Conservation (phyloP, 2,888 invertebrate species). For the Eilema depressum region DNA sequence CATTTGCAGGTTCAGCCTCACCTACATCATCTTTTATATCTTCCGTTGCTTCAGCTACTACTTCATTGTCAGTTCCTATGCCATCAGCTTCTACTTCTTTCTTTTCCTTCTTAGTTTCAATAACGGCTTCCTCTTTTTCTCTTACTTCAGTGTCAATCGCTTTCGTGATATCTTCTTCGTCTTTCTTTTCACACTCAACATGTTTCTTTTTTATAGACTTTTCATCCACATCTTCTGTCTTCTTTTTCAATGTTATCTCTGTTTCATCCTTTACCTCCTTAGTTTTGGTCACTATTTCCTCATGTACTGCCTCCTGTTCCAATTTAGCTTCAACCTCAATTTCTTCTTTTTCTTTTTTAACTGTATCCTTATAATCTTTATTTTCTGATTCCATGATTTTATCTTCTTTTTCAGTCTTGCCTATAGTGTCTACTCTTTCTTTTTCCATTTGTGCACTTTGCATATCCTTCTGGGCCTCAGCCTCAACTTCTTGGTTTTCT, state of each 20-base stretch:
- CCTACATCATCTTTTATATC: background rate
- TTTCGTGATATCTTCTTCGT: background rate
- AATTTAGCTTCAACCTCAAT: background rate
- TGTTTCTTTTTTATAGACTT: too few species aligned
- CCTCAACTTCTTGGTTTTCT: too few species aligned
- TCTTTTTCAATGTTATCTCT: slow-evolving; percentile 14
- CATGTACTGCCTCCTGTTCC: background rate
- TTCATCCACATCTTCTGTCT: too few species aligned
- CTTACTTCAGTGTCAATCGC: slow-evolving; percentile 9
- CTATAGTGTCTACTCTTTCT: too few species aligned
- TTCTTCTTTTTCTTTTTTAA: background rate
- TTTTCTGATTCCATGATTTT: too few species aligned
- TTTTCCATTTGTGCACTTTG: too few species aligned
- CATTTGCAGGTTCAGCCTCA: background rate
- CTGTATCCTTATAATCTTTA: background rate
- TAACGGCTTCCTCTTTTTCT: slow-evolving; percentile 17
- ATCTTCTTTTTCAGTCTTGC: too few species aligned
- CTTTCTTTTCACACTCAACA: too few species aligned
- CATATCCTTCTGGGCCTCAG: too few species aligned
- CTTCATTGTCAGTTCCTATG: background rate
- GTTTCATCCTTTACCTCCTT: too few species aligned
- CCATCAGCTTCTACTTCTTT: background rate
- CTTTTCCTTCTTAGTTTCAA: background rate
- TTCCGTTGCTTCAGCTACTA: background rate
- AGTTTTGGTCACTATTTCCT: too few species aligned